Percentiles rank a stretch among this genome's conserved stretches.
phyloP scores from a whole-genome alignment of 2,113 vertebrate species.

The Morone chrysops region DNA sequence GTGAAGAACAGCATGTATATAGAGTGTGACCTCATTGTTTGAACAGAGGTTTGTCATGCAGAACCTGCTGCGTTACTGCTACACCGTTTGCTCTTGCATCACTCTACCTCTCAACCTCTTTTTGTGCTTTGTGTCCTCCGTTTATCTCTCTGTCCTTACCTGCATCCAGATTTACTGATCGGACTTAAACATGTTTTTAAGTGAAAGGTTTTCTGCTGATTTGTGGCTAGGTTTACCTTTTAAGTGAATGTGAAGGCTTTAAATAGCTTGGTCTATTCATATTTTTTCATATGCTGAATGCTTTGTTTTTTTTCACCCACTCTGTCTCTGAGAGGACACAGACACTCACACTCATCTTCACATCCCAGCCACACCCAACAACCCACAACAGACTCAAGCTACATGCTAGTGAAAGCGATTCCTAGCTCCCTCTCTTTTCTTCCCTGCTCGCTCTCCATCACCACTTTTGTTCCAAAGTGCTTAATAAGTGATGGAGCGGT shows the following conservation, averaged over 20 bases:
- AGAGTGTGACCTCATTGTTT: constrained; percentile 55
- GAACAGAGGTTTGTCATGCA: constrained; percentile 32
- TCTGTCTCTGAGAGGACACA: neutral
- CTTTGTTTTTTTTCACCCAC: constrained; percentile 25
- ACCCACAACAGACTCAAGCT: constrained; percentile 32
- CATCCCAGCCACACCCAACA: constrained; percentile 57
- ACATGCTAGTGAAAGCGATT: constrained; percentile 47
- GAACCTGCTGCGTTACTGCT: constrained; percentile 58
- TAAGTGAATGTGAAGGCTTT: neutral
- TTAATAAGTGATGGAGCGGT: constrained; percentile 78
- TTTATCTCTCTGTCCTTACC: constrained; percentile 1
- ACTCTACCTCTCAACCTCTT: constrained; percentile 25
- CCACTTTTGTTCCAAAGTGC: constrained; percentile 72
- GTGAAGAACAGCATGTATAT: neutral
- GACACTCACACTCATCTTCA: neutral
- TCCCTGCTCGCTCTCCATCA: constrained; percentile 17
- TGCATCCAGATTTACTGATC: constrained; percentile 8
- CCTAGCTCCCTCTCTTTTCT: constrained; percentile 6
- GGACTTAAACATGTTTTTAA: neutral
- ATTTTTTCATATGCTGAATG: constrained; percentile 8
- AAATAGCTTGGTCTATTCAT: neutral
- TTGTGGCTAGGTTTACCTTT: neutral
- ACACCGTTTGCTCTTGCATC: constrained; percentile 67
- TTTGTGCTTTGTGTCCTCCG: constrained; percentile 3
- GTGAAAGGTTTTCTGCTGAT: neutral